These are phyloP conservation scores for Anguilla marmorata DNA, from an alignment of 2,797 vertebrate species.

Conservation along the genomic window DNA sequence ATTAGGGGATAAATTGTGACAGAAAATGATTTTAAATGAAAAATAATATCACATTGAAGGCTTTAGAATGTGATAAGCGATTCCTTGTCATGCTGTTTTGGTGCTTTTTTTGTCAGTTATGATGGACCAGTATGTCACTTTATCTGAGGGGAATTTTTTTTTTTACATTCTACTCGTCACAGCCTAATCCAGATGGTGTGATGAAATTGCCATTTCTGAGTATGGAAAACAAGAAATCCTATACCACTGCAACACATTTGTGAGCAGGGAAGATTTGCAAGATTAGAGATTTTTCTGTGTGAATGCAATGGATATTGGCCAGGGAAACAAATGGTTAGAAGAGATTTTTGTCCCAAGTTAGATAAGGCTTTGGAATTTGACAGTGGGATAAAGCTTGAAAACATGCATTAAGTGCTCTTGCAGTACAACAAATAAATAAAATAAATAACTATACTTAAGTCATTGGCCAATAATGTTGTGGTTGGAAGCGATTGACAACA, in stretches of 20 bases:
- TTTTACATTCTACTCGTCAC: slow-evolving; percentile 45
- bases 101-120: slow-evolving; percentile 26
- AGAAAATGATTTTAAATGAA: slow-evolving; percentile 34
- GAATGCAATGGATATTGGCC: slow-evolving; percentile 42
- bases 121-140: slow-evolving; percentile 48
- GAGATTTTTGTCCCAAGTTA: slow-evolving; percentile 16
- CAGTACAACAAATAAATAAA: neutral
- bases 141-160: slow-evolving; percentile 41
- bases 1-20: slow-evolving; percentile 37
- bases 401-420: neutral
- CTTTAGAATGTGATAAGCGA: slow-evolving; percentile 34
- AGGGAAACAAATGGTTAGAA: slow-evolving; percentile 44
- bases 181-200: slow-evolving; percentile 44
- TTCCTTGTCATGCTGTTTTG: slow-evolving; percentile 31
- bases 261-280: slow-evolving; percentile 44
- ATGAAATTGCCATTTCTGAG: slow-evolving; percentile 43
- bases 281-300: slow-evolving; percentile 43
- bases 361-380: slow-evolving; percentile 30
- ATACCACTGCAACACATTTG: slow-evolving; percentile 32
- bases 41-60: slow-evolving; percentile 36
- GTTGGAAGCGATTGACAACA: slow-evolving; percentile 13
- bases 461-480: neutral
- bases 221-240: slow-evolving; percentile 30
- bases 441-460: slow-evolving; percentile 7
- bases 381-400: slow-evolving; percentile 17